A percentile compares a stretch with the other conserved stretches of the same genome.
phyloP scores from a whole-genome alignment of 2,797 vertebrate genomes.

The Scolopax rusticola region DNA sequence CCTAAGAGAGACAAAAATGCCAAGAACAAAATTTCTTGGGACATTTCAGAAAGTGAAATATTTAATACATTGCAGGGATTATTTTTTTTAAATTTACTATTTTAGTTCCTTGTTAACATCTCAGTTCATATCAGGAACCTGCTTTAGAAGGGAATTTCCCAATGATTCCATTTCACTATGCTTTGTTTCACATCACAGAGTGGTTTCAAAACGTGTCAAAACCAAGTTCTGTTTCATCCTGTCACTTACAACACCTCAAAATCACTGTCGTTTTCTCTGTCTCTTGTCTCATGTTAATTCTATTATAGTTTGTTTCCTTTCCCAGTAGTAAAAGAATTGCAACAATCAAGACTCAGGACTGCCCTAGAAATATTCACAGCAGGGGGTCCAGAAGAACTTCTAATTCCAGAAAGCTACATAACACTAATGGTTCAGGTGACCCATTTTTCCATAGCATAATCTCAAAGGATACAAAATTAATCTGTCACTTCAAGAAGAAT shows the following conservation, averaged over 20 bases:
- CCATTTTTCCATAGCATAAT: background rate
- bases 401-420: background rate
- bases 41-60: background rate
- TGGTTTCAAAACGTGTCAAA: background rate
- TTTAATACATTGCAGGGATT: background rate
- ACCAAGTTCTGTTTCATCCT: background rate
- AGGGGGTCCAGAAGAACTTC: background rate
- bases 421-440: background rate
- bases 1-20: background rate
- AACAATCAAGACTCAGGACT: background rate
- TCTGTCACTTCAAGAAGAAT: background rate
- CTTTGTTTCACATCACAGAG: background rate
- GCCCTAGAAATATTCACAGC: background rate
- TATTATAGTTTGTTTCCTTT: background rate
- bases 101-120: background rate
- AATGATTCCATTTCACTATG: background rate
- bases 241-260: background rate
- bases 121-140: background rate
- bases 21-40: background rate
- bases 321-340: background rate
- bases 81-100: background rate
- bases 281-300: background rate
- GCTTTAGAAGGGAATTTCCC: background rate
- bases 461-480: conserved; percentile 18
- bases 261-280: background rate